phyloP scores from a whole-genome alignment of 2,888 invertebrate genomes.

The Ichneumon xanthorius region DNA sequence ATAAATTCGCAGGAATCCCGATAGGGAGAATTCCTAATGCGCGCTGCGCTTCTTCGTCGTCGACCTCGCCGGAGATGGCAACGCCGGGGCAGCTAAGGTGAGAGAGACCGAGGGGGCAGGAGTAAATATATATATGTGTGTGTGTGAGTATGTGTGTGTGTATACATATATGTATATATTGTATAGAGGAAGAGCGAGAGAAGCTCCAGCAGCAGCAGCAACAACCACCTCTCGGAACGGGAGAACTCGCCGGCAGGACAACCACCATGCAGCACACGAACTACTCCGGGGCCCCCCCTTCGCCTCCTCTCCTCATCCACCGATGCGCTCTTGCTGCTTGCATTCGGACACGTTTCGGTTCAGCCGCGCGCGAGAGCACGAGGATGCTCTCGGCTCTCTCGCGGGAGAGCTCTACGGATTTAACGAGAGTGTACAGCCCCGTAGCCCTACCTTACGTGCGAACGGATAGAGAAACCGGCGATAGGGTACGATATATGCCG shows the following conservation, averaged over 20 bases:
- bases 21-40: slow-evolving; percentile 72
- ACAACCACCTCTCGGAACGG: slow-evolving; percentile 51
- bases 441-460: slow-evolving; percentile 36
- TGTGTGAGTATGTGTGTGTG: too few relatives aligned
- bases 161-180: too few relatives aligned
- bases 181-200: slow-evolving; percentile 22
- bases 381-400: slow-evolving; percentile 38
- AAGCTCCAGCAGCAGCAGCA: slow-evolving; percentile 3
- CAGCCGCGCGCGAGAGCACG: slow-evolving; percentile 43
- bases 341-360: slow-evolving; percentile 67
- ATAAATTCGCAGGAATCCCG: slow-evolving; percentile 71
- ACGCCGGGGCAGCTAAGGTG: slow-evolving; percentile 44
- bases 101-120: slow-evolving; percentile 5
- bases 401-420: slow-evolving; percentile 62
- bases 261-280: slow-evolving; percentile 49
- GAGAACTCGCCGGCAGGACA: slow-evolving; percentile 47
- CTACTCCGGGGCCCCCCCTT: neutral
- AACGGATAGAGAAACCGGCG: slow-evolving; percentile 52
- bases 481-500: slow-evolving; percentile 15
- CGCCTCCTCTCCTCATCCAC: slow-evolving; percentile 12
- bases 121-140: neutral
- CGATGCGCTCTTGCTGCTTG: slow-evolving; percentile 26
- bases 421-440: slow-evolving; percentile 61
- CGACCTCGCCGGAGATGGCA: slow-evolving; percentile 62
- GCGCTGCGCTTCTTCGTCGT: slow-evolving; percentile 54